These are phyloP conservation scores for Brachyalestes nurse DNA, from an alignment of 2,797 vertebrate genomes.

Conservation along the genomic window DNA sequence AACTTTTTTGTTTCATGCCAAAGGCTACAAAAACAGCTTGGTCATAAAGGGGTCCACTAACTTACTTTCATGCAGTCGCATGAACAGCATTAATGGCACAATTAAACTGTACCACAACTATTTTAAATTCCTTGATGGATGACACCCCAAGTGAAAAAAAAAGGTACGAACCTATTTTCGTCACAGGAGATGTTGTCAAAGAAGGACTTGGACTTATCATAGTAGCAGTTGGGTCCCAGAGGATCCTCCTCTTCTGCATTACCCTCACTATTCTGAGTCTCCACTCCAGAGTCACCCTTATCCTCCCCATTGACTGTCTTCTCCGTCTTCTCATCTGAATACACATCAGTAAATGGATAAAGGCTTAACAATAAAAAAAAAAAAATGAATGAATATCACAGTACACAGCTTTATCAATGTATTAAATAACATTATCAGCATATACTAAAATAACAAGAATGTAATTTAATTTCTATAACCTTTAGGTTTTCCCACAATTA, in stretches of 20 bases:
- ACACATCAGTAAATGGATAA: conserved; percentile 6
- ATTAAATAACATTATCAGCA: too few relatives aligned
- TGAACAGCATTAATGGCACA: too few relatives aligned
- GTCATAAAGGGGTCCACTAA: too few relatives aligned
- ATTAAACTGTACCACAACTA: neutral
- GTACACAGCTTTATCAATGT: too few relatives aligned
- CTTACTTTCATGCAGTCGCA: too few relatives aligned
- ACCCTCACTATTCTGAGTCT: conserved; percentile 87
- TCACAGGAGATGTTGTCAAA: conserved; percentile 98
- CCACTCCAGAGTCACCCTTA: conserved; percentile 86
- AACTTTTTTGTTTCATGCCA: neutral
- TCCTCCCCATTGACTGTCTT: conserved; percentile 93
- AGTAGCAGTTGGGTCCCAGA: conserved; percentile 87
- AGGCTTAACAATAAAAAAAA: too few relatives aligned
- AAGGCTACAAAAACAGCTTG: neutral
- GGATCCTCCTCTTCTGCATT: conserved; percentile 88
- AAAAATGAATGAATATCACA: too few relatives aligned
- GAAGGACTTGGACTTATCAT: conserved; percentile 98
- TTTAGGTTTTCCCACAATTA: too few relatives aligned
- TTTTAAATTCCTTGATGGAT: too few relatives aligned
- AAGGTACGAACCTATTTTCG: conserved; percentile 82
- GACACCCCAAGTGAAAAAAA: neutral
- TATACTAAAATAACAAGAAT: too few relatives aligned
- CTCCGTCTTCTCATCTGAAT: conserved; percentile 90
- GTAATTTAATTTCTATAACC: too few relatives aligned